phyloP scores from a whole-genome alignment of 2,113 vertebrate genomes.

The Lagopus muta region DNA sequence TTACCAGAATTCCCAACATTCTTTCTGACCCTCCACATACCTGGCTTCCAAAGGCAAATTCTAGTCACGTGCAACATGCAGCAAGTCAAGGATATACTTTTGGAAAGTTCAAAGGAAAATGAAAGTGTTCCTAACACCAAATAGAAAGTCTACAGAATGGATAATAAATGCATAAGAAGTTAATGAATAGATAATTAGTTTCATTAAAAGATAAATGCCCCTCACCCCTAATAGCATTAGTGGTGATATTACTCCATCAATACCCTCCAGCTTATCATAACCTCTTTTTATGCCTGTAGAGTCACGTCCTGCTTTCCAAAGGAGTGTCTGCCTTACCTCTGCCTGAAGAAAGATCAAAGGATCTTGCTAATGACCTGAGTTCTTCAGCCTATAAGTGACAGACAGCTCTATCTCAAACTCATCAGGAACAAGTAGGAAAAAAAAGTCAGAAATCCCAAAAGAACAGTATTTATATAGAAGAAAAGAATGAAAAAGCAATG shows the following conservation, averaged over 20 bases:
- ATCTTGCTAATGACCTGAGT: background rate
- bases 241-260: background rate
- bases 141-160: background rate
- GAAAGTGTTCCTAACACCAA: background rate
- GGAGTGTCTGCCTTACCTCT: background rate
- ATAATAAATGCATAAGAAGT: background rate
- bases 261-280: background rate
- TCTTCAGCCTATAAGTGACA: background rate
- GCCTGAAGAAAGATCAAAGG: background rate
- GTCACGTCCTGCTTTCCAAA: background rate
- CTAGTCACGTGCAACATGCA: background rate
- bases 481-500: background rate
- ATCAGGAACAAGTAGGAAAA: background rate
- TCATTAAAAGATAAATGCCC: slow-evolving; percentile 39
- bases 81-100: background rate
- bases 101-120: background rate
- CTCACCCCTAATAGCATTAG: background rate
- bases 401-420: background rate
- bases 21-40: background rate
- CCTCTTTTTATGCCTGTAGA: background rate
- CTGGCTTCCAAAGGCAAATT: background rate
- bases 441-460: background rate
- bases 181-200: background rate
- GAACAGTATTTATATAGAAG: background rate
- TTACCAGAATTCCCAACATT: background rate